These are phyloP conservation scores for Picus viridis DNA, from an alignment of 2,797 vertebrate species.

Conservation along the genomic window DNA sequence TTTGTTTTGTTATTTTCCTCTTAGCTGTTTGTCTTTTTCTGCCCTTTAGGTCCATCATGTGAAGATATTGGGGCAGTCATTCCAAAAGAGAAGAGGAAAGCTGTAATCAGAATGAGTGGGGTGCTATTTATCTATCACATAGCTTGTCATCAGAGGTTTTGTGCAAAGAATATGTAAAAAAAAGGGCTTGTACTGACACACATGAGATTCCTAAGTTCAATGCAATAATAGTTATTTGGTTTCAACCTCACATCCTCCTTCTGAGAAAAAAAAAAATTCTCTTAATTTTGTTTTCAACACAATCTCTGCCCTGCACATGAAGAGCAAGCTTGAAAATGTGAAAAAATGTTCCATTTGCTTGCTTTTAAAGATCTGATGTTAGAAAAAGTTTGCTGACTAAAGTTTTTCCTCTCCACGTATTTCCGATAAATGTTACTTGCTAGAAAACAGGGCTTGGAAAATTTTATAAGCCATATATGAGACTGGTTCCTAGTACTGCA, in stretches of 20 bases:
- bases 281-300: background rate
- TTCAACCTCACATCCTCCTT: background rate
- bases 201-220: background rate
- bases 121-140: slow-evolving; percentile 32
- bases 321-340: background rate
- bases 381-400: background rate
- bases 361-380: background rate
- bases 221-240: background rate
- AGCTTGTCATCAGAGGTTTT: background rate
- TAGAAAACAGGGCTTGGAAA: background rate
- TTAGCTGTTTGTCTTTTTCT: slow-evolving; percentile 19
- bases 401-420: background rate
- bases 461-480: background rate
- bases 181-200: background rate
- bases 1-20: slow-evolving; percentile 33
- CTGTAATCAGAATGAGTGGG: slow-evolving; percentile 39
- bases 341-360: background rate
- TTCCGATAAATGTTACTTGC: background rate
- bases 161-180: background rate
- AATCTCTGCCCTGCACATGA: background rate
- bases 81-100: slow-evolving; percentile 31
- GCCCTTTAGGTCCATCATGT: slow-evolving; percentile 12
- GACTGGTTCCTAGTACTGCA: background rate
- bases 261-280: background rate
- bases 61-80: slow-evolving; percentile 12